These are phyloP conservation scores for Xyliphius kryptos DNA, from an alignment of 2,113 vertebrate species.

Conservation along the genomic window DNA sequence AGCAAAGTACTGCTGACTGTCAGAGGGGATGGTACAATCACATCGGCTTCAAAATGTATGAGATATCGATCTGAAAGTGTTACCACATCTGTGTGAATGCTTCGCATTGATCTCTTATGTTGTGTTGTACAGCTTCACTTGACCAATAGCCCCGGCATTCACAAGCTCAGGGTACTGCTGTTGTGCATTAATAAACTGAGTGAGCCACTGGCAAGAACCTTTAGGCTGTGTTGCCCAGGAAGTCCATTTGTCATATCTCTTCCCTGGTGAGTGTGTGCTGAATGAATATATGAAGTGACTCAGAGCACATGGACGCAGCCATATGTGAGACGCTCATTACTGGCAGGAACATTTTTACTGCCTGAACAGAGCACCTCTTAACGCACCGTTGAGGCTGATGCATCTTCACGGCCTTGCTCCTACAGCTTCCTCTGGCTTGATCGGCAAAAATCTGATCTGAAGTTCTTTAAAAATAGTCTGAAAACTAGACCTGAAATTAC, in stretches of 20 bases:
- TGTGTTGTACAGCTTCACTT: too few relatives aligned
- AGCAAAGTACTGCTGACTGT: slow-evolving; percentile 19
- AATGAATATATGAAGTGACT: slow-evolving; percentile 27
- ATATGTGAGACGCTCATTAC: slow-evolving; percentile 23
- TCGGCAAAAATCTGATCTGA: neutral
- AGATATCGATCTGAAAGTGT: slow-evolving; percentile 32
- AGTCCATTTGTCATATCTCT: slow-evolving; percentile 29
- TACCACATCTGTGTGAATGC: slow-evolving; percentile 14
- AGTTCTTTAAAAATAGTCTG: neutral
- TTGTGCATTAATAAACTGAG: slow-evolving; percentile 23
- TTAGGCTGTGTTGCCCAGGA: slow-evolving; percentile 17
- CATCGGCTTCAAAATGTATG: slow-evolving; percentile 20
- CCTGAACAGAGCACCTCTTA: slow-evolving; percentile 9
- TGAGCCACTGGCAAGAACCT: slow-evolving; percentile 8
- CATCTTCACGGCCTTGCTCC: slow-evolving; percentile 1
- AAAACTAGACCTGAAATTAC: slow-evolving; percentile 14
- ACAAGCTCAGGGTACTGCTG: too few relatives aligned
- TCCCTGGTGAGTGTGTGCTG: slow-evolving; percentile 14
- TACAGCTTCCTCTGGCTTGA: neutral
- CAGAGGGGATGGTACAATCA: slow-evolving; percentile 31
- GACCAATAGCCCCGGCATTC: neutral
- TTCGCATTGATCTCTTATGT: slow-evolving; percentile 14
- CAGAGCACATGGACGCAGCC: slow-evolving; percentile 22
- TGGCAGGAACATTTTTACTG: slow-evolving; percentile 10
- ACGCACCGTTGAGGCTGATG: neutral